Conservation (phyloP, 1,140 invertebrate genomes). For the Prorops nasuta region DNA sequence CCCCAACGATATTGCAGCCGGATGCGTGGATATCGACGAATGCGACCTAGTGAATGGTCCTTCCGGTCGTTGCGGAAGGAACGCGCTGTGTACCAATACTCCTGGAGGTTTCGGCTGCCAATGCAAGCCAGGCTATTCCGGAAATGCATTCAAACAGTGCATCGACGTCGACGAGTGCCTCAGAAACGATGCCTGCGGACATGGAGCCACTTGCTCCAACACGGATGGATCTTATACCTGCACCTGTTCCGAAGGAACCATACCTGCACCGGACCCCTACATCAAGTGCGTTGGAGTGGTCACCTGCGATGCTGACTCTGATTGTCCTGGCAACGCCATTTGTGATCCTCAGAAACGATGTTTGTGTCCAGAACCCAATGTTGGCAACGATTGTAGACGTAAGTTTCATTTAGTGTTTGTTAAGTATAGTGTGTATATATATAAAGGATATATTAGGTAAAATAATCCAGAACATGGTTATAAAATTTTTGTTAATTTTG, state of each 20-base stretch:
- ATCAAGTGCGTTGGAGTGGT: slow-evolving; percentile 77
- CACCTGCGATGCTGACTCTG: slow-evolving; percentile 69
- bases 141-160: slow-evolving; percentile 76
- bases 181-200: slow-evolving; percentile 67
- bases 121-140: slow-evolving; percentile 77
- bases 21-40: slow-evolving; percentile 93
- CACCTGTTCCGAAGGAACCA: slow-evolving; percentile 74
- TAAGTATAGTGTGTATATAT: no score
- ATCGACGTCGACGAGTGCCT: slow-evolving; percentile 82
- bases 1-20: slow-evolving; percentile 81
- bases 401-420: no score
- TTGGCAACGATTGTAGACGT: slow-evolving; percentile 89
- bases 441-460: no score
- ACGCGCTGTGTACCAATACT: slow-evolving; percentile 81
- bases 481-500: no score
- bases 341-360: slow-evolving; percentile 77
- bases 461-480: no score
- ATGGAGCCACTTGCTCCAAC: slow-evolving; percentile 79
- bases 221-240: slow-evolving; percentile 75
- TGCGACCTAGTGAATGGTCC: slow-evolving; percentile 78
- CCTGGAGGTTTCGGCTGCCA: slow-evolving; percentile 76
- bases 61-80: slow-evolving; percentile 77
- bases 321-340: slow-evolving; percentile 87
- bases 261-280: slow-evolving; percentile 80
- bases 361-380: slow-evolving; percentile 84